Conservation (phyloP, 1,140 invertebrate species). For the Drosophila sucinea region DNA sequence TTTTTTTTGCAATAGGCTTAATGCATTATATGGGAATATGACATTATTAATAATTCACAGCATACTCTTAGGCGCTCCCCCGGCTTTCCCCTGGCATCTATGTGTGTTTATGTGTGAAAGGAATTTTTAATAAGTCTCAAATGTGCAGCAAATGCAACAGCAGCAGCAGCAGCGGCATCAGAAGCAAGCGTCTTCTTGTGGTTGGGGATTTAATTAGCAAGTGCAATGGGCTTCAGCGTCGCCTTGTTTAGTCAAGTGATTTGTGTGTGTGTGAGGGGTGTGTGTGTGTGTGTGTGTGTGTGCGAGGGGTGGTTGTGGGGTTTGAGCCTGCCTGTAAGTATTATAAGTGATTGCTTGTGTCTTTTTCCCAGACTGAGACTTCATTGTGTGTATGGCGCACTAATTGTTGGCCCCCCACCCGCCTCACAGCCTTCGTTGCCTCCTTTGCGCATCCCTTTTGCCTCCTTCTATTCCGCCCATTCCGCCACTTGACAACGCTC, state of each 20-base stretch:
- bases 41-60: constrained; percentile 82
- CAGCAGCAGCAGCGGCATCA: neutral
- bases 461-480: neutral
- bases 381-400: constrained; percentile 47
- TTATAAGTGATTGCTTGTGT: constrained; percentile 78
- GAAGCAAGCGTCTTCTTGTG: constrained; percentile 37
- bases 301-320: neutral
- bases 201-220: constrained; percentile 81
- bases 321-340: constrained; percentile 46
- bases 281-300: neutral
- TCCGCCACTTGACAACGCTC: constrained; percentile 70
- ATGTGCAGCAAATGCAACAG: constrained; percentile 65
- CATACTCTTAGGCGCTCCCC: constrained; percentile 68
- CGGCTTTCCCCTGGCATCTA: constrained; percentile 20
- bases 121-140: constrained; percentile 83
- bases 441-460: constrained; percentile 5
- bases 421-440: constrained; percentile 35
- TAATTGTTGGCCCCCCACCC: constrained; percentile 60
- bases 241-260: constrained; percentile 82
- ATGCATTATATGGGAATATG: constrained; percentile 80
- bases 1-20: constrained; percentile 44
- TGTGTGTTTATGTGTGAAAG: constrained; percentile 59
- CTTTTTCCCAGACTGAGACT: constrained; percentile 48
- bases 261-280: constrained; percentile 51
- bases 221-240: constrained; percentile 69